Evolutionary conservation across 2,113 vertebrate genomes (phyloP).

Genomic region (Perccottus glenii): DNA sequence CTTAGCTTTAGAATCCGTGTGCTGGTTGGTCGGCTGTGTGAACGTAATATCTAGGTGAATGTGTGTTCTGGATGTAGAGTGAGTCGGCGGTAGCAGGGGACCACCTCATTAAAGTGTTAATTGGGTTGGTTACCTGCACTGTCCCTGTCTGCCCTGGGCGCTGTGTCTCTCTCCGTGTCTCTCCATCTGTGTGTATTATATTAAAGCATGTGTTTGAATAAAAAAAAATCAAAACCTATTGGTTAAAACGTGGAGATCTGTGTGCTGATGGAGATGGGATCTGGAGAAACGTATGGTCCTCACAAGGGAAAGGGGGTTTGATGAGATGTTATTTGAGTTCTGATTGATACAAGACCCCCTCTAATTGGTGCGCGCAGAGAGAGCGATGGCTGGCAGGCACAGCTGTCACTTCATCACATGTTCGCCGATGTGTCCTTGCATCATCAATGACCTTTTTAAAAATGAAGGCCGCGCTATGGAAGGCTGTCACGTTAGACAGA

Average conservation of each 20-base stretch:
- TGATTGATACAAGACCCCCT: constrained; percentile 70
- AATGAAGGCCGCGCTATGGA: constrained; percentile 47
- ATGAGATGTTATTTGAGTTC: constrained; percentile 76
- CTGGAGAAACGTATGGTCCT: constrained; percentile 21
- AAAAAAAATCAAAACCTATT: constrained; percentile 16
- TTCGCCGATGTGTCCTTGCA: constrained; percentile 54
- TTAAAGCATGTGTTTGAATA: constrained; percentile 11
- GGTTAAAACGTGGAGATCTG: constrained; percentile 17
- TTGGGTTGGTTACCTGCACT: constrained; percentile 65
- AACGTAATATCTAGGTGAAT: constrained; percentile 12
- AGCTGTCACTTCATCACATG: constrained; percentile 65
- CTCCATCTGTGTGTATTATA: background rate
- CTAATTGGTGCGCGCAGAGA: constrained; percentile 68
- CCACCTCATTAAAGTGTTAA: constrained; percentile 73
- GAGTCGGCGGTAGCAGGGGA: constrained; percentile 46
- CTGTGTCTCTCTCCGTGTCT: constrained; percentile 9
- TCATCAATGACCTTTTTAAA: constrained; percentile 73
- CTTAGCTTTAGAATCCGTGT: background rate
- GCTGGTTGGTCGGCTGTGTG: background rate
- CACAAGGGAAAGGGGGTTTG: constrained; percentile 47
- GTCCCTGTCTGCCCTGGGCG: constrained; percentile 45
- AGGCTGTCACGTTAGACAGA: constrained; percentile 56
- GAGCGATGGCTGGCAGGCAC: constrained; percentile 67
- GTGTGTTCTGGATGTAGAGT: constrained; percentile 40
- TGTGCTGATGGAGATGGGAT: constrained; percentile 39